phyloP scores from a whole-genome alignment of 1,140 invertebrate genomes.

The Drosophila triauraria region DNA sequence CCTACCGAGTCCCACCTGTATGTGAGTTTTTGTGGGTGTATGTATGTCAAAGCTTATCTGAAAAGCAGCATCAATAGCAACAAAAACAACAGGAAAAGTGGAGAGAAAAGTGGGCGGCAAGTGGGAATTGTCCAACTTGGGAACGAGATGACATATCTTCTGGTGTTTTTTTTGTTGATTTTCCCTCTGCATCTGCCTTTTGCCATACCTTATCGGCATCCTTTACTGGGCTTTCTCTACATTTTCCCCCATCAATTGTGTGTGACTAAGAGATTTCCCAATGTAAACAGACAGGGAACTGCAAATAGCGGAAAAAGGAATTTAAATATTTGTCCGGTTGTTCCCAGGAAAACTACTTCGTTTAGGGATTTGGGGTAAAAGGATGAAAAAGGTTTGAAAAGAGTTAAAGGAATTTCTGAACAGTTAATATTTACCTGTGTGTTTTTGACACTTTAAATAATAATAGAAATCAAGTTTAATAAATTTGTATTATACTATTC shows the following conservation, averaged over 20 bases:
- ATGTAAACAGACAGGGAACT: conserved; percentile 54
- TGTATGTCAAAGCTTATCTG: conserved; percentile 65
- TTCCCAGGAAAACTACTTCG: neutral
- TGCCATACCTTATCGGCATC: conserved; percentile 22
- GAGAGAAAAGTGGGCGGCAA: conserved; percentile 18
- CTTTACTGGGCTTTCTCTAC: conserved; percentile 6
- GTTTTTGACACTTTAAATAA: neutral
- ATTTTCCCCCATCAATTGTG: conserved; percentile 8
- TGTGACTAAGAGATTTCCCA: conserved; percentile 48
- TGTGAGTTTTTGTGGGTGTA: conserved; percentile 10
- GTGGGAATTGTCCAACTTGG: conserved; percentile 20
- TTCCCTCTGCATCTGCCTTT: conserved; percentile 19
- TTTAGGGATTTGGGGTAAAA: neutral
- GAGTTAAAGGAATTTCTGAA: conserved; percentile 3
- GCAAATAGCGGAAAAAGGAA: conserved; percentile 32
- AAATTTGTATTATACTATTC: neutral
- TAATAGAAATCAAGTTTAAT: too few relatives aligned
- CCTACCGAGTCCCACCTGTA: neutral
- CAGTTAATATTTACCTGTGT: neutral
- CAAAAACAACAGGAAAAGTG: conserved; percentile 15
- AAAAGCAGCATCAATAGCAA: conserved; percentile 61
- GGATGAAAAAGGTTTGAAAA: neutral
- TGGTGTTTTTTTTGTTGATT: conserved; percentile 18
- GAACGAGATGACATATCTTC: conserved; percentile 38
- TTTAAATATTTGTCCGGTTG: conserved; percentile 33